Conservation (phyloP, 2,797 vertebrate species). For the Labeo calbasu region DNA sequence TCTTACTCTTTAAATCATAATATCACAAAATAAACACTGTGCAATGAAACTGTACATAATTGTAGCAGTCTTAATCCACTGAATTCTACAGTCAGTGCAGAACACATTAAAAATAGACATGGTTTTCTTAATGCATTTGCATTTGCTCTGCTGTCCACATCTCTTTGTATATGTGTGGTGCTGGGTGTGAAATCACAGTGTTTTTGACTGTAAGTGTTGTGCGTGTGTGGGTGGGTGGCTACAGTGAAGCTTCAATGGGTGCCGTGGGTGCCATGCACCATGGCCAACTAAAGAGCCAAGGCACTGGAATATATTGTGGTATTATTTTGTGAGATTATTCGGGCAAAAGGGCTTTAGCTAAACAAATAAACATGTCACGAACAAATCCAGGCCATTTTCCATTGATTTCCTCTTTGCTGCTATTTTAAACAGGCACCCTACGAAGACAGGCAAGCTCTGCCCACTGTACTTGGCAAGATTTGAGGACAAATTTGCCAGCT, state of each 20-base stretch:
- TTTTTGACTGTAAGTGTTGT: constrained; percentile 18
- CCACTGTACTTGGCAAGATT: background rate
- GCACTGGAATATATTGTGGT: background rate
- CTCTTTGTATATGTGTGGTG: background rate
- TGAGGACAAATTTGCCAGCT: background rate
- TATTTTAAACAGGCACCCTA: background rate
- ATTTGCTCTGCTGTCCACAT: background rate
- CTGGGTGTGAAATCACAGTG: constrained; percentile 7
- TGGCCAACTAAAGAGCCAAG: constrained; percentile 8
- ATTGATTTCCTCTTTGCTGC: constrained; percentile 1
- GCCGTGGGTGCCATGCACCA: constrained; percentile 8
- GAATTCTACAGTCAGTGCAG: background rate
- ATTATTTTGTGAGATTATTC: constrained; percentile 15
- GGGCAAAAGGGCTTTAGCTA: constrained; percentile 1
- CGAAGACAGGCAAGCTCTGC: background rate
- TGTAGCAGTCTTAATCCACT: background rate
- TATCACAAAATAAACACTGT: background rate
- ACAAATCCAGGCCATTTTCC: constrained; percentile 4
- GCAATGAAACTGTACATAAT: too few relatives aligned
- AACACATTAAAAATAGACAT: background rate
- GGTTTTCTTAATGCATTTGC: background rate
- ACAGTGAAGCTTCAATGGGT: constrained; percentile 5
- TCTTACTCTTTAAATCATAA: background rate
- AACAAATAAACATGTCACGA: constrained; percentile 7
- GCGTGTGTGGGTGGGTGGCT: constrained; percentile 9